phyloP scores from a whole-genome alignment of 2,888 invertebrate genomes.

The Plusia festucae region DNA sequence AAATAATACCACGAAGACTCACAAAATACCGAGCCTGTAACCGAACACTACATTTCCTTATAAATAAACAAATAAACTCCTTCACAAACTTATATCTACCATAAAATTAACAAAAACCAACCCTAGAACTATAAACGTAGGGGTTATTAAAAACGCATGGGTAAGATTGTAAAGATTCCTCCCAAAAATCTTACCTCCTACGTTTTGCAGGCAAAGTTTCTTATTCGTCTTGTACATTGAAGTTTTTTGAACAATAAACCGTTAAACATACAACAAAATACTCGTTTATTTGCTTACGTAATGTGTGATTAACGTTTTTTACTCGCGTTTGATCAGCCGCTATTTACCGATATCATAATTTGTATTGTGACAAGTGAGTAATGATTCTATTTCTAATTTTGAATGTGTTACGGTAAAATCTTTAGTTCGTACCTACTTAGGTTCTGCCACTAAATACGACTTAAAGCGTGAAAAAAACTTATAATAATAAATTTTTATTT shows the following conservation, averaged over 20 bases:
- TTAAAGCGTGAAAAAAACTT: too few species aligned
- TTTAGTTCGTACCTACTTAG: too few species aligned
- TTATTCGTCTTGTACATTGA: slow-evolving; percentile 80
- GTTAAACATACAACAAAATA: slow-evolving; percentile 76
- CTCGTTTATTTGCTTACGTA: slow-evolving; percentile 48
- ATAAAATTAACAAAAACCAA: slow-evolving; percentile 33
- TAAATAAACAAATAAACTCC: slow-evolving; percentile 71
- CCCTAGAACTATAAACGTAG: slow-evolving; percentile 42
- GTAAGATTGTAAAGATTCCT: slow-evolving; percentile 53
- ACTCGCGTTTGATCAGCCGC: slow-evolving; percentile 7
- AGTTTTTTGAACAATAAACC: slow-evolving; percentile 78
- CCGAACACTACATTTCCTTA: slow-evolving; percentile 79
- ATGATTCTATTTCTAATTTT: not conserved
- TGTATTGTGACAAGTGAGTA: slow-evolving; percentile 10
- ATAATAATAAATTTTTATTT: too few species aligned
- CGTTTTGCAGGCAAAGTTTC: slow-evolving; percentile 77
- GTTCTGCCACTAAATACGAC: too few species aligned
- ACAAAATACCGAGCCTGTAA: slow-evolving; percentile 75
- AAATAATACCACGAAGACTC: slow-evolving; percentile 73
- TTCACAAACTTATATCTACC: slow-evolving; percentile 44
- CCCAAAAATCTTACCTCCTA: slow-evolving; percentile 74
- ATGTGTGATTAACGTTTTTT: slow-evolving; percentile 40
- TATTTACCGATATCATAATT: slow-evolving; percentile 31
- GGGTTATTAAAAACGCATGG: slow-evolving; percentile 31
- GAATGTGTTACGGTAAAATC: not conserved